Conservation (phyloP, 2,888 invertebrate genomes). For the Nematopogon swammerdamellus region DNA sequence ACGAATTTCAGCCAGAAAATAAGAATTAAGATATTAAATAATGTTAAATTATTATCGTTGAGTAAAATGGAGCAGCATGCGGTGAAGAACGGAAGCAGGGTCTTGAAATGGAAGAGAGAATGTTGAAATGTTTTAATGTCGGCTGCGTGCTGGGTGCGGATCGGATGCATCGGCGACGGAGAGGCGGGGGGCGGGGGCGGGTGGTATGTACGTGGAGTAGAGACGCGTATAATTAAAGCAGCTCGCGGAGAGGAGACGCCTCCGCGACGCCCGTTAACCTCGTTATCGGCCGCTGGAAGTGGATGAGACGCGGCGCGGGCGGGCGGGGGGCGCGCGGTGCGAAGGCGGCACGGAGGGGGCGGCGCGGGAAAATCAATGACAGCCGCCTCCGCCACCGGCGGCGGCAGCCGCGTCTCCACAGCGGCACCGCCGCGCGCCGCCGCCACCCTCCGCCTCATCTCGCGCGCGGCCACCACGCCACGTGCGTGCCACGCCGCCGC, state of each 20-base stretch:
- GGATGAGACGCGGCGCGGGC: constrained; percentile 45
- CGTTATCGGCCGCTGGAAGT: constrained; percentile 57
- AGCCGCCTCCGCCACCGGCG: constrained; percentile 42
- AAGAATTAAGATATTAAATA: too few relatives aligned
- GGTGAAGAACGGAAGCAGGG: too few relatives aligned
- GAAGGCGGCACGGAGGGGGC: constrained; percentile 25
- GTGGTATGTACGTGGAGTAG: too few relatives aligned
- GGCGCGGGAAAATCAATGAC: constrained; percentile 53
- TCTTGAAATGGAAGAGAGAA: too few relatives aligned
- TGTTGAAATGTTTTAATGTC: too few relatives aligned
- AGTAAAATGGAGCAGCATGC: too few relatives aligned
- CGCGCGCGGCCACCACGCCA: constrained; percentile 35
- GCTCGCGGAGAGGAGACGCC: constrained; percentile 47
- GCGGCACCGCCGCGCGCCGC: constrained; percentile 52
- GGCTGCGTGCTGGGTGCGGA: too few relatives aligned
- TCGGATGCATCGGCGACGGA: too few relatives aligned
- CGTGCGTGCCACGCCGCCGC: constrained; percentile 16
- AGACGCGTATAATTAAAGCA: too few relatives aligned
- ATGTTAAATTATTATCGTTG: too few relatives aligned
- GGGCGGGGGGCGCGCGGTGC: constrained; percentile 24
- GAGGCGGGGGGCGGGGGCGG: too few relatives aligned
- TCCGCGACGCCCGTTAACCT: constrained; percentile 57
- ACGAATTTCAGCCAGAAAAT: too few relatives aligned
- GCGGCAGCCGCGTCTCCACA: constrained; percentile 49
- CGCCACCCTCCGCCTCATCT: constrained; percentile 52